phyloP scores from a whole-genome alignment of 2,888 invertebrate species.

The Sarcophaga subvicina region DNA sequence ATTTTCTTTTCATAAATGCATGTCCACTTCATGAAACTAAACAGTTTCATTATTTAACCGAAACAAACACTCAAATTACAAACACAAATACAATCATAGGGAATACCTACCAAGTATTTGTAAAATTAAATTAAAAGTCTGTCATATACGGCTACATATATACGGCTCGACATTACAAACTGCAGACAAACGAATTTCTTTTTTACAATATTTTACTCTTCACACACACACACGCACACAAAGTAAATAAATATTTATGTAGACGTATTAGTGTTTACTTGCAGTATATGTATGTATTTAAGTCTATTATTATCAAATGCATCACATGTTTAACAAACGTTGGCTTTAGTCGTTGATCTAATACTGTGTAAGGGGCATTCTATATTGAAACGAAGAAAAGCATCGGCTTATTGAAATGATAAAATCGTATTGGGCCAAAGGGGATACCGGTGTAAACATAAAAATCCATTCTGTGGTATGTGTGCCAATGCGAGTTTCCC shows the following conservation, averaged over 20 bases:
- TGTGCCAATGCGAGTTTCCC: no score
- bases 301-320: constrained; percentile 56
- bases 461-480: no score
- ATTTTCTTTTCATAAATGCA: neutral
- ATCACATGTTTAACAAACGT: constrained; percentile 58
- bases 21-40: constrained; percentile 4
- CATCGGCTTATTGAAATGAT: neutral
- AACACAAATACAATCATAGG: constrained; percentile 11
- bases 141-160: constrained; percentile 54
- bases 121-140: constrained; percentile 69
- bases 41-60: constrained; percentile 58
- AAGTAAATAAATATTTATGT: neutral
- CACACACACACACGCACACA: neutral
- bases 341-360: constrained; percentile 45
- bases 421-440: neutral
- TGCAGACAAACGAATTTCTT: neutral
- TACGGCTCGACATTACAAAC: neutral
- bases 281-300: no score
- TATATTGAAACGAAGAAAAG: neutral
- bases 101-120: constrained; percentile 63
- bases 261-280: constrained; percentile 27
- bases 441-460: no score
- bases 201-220: neutral
- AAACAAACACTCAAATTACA: constrained; percentile 46
- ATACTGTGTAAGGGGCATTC: constrained; percentile 1